phyloP scores from a whole-genome alignment of 1,140 invertebrate genomes.

The Drosophila elegans region DNA sequence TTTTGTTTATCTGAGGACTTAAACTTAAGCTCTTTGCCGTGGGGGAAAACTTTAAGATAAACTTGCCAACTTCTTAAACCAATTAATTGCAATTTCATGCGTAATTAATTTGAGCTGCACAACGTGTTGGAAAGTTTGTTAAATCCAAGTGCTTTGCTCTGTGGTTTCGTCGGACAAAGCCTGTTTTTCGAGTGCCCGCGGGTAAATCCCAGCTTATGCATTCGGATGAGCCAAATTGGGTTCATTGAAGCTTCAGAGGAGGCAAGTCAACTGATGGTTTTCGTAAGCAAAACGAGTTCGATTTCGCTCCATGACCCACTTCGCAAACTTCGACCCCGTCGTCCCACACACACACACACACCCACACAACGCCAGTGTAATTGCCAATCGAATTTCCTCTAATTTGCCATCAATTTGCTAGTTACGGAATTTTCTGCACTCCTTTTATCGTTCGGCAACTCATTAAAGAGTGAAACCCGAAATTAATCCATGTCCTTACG shows the following conservation, averaged over 20 bases:
- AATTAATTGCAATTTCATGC: constrained; percentile 82
- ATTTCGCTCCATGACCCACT: constrained; percentile 36
- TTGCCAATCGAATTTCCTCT: constrained; percentile 60
- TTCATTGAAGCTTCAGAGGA: background rate
- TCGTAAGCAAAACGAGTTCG: background rate
- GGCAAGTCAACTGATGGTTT: background rate
- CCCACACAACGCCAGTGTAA: constrained; percentile 12
- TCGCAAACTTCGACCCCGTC: constrained; percentile 4
- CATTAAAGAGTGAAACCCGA: constrained; percentile 69
- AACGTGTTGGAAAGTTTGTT: constrained; percentile 63
- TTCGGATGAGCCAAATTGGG: constrained; percentile 19
- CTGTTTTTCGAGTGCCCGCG: background rate
- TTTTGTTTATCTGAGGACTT: constrained; percentile 76
- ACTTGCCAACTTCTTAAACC: constrained; percentile 73
- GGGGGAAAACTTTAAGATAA: constrained; percentile 69
- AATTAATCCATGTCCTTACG: constrained; percentile 42
- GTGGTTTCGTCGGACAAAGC: constrained; percentile 5
- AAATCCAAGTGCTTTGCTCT: constrained; percentile 41
- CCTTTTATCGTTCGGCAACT: constrained; percentile 28
- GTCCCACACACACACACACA: background rate
- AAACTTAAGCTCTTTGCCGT: constrained; percentile 70
- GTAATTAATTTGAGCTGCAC: constrained; percentile 80
- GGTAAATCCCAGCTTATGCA: constrained; percentile 15
- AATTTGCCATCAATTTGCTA: constrained; percentile 57
- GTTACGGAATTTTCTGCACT: constrained; percentile 27